Evolutionary conservation across 2,797 vertebrate genomes (phyloP).

Genomic region (Sternarchorhynchus goeldii): DNA sequence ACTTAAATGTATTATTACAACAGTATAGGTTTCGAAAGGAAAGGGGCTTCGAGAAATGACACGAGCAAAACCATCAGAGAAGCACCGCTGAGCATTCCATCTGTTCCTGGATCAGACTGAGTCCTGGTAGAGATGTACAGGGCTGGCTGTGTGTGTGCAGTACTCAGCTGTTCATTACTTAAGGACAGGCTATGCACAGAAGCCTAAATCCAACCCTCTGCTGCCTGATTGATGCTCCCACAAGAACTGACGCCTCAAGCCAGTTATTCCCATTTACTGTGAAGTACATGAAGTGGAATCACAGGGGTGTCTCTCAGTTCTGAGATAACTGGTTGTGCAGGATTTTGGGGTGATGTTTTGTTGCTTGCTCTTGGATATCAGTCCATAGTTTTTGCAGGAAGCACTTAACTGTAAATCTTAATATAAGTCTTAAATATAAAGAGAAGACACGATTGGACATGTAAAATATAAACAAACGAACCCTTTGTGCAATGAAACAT

Average conservation of each 20-base stretch:
- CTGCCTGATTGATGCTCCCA: conserved; percentile 16
- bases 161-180: conserved; percentile 40
- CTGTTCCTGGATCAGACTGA: conserved; percentile 64
- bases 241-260: conserved; percentile 33
- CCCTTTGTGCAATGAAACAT: conserved; percentile 66
- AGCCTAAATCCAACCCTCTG: conserved; percentile 29
- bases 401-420: not conserved
- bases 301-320: conserved; percentile 10
- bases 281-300: not conserved
- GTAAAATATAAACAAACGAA: conserved; percentile 72
- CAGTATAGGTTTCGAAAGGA: conserved; percentile 58
- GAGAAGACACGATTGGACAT: conserved; percentile 62
- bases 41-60: conserved; percentile 58
- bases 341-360: not conserved
- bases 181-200: conserved; percentile 34
- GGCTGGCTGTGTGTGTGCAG: conserved; percentile 23
- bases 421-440: conserved; percentile 43
- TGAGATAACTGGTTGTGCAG: not conserved
- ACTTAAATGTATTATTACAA: conserved; percentile 1
- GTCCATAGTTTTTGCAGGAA: not conserved
- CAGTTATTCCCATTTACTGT: conserved; percentile 43
- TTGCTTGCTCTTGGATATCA: conserved; percentile 1
- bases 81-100: conserved; percentile 68
- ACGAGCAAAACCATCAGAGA: conserved; percentile 60
- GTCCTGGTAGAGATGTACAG: conserved; percentile 55